phyloP scores from a whole-genome alignment of 2,113 vertebrate genomes.

The Bettongia penicillata region DNA sequence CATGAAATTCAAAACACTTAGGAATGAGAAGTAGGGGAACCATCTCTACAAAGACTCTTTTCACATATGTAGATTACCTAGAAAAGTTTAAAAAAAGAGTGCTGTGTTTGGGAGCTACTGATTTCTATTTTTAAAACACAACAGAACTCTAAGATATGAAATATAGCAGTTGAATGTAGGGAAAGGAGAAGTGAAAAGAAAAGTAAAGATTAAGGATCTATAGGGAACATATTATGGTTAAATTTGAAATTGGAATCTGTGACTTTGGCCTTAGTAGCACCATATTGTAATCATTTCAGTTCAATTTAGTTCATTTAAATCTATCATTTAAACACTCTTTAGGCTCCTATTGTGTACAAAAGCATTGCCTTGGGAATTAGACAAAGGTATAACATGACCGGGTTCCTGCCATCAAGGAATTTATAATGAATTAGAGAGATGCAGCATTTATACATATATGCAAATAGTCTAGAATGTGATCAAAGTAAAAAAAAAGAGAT shows the following conservation, averaged over 20 bases:
- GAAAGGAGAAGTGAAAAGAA: neutral
- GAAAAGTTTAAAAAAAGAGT: neutral
- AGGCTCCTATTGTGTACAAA: neutral
- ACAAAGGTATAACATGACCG: neutral
- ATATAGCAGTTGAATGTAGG: neutral
- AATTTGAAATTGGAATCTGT: neutral
- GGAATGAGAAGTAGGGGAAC: neutral
- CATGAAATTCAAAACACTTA: neutral
- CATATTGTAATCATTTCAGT: neutral
- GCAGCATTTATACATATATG: neutral
- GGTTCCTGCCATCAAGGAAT: neutral
- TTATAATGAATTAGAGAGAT: neutral
- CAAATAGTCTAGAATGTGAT: neutral
- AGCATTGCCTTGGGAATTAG: neutral
- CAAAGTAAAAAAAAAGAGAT: neutral
- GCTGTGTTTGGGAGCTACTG: neutral
- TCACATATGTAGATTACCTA: neutral
- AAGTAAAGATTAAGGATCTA: neutral
- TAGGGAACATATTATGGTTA: neutral
- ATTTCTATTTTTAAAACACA: neutral
- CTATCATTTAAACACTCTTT: neutral
- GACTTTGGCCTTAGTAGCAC: neutral
- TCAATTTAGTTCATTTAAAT: neutral
- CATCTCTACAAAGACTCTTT: neutral
- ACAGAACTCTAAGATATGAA: neutral